Evolutionary conservation across 2,888 invertebrate genomes (phyloP), one percentile per base, ranked within the genome.

Genomic region (Trilocha varians): DNA sequence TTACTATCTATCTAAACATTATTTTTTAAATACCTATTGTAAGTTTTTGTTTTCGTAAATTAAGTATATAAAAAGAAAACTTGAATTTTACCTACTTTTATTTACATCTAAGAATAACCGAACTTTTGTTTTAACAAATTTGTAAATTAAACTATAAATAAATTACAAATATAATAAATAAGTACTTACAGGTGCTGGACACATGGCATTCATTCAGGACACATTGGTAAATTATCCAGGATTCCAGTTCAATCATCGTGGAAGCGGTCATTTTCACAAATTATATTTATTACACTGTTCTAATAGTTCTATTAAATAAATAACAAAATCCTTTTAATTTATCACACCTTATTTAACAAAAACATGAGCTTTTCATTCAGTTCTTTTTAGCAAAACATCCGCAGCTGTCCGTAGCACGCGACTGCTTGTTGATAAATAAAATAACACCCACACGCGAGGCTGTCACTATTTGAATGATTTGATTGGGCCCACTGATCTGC

Each of bases 161-260:
- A n/a, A n/a, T 32, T 32, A 11, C 32, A 11, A 9, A 32, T 11
- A 34, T 34, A 34, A 13, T 36, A 35, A 41, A 43, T 36, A 37
- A 43, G 44, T 76, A 89, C 90, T 88, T 83, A 91, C 91, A 90
- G 60, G 88, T 80, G 62, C 87, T 84, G 59, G 89, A 89, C 52
- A 89, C 86, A 76, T 88, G 88, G 70, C 90, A 90, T 76, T 90
- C 90, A 57, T 88, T 89, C 59, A 89, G 85, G 54, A 91, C 88
- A 75, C 89, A 90, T 61, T 90, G 90, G 74, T 90, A 91, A 70
- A 90, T 89, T 58, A 91, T 82, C 91, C 91, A 91, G 69, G 90
- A 89, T 69, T 91, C 90, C 69, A 91, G 66, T 70, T 91, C 91
- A 55, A 90, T 87, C 78, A 90, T 88, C 33, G 90, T 83, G 57